A percentile compares a stretch with the other conserved stretches of the same genome.
phyloP scores from a whole-genome alignment of 2,797 vertebrate genomes.

The Tolypeutes matacus region DNA sequence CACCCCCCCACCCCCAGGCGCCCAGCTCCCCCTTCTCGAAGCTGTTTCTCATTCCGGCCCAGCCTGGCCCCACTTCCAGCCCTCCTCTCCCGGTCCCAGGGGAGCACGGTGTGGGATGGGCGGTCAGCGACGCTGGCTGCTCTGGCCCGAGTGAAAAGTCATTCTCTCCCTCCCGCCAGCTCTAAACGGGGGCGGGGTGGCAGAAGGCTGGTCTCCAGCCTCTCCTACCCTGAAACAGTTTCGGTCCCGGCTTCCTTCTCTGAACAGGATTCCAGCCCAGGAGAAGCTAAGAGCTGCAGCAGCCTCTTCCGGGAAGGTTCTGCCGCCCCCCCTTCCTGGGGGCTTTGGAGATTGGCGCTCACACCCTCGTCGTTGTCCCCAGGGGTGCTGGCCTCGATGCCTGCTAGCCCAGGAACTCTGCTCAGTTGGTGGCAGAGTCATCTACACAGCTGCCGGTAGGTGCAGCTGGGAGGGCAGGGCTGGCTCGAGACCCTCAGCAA shows the following conservation, averaged over 20 bases:
- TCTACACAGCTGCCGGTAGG: not conserved
- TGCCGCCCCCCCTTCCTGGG: not conserved
- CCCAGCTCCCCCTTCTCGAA: constrained; percentile 59
- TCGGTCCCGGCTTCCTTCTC: not conserved
- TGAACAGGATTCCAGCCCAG: not conserved
- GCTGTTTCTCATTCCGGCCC: constrained; percentile 84
- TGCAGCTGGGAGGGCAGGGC: not conserved
- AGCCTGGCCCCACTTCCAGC: constrained; percentile 80
- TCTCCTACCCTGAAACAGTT: not conserved
- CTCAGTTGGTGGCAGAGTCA: not conserved
- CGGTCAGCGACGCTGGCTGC: not conserved
- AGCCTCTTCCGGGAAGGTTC: not conserved
- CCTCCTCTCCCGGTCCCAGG: constrained; percentile 74
- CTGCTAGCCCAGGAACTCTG: not conserved
- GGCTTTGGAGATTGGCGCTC: not conserved
- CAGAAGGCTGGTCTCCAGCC: not conserved
- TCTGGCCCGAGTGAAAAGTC: not conserved
- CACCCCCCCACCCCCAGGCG: too few relatives aligned
- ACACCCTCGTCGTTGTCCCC: not conserved
- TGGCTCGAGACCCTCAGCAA: not conserved
- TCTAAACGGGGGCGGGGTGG: not conserved
- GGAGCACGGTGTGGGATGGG: constrained; percentile 69
- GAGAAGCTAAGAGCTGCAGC: not conserved
- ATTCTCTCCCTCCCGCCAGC: not conserved
- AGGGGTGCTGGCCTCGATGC: not conserved